Evolutionary conservation across 2,113 vertebrate species (phyloP).

Genomic region (Notothenia coriiceps): DNA sequence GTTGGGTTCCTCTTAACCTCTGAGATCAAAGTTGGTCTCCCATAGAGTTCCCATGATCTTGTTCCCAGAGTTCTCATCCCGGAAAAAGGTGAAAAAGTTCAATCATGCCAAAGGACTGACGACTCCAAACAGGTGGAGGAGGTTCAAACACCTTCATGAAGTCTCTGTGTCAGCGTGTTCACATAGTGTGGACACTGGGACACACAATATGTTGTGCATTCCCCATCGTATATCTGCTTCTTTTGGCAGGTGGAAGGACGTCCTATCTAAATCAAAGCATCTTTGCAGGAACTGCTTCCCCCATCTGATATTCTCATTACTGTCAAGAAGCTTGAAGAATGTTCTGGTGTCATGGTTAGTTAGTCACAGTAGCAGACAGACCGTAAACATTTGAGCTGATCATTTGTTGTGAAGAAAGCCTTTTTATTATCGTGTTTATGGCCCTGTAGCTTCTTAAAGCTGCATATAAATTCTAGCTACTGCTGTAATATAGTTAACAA

Average conservation of each 20-base stretch:
- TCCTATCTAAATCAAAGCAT: conserved; percentile 65
- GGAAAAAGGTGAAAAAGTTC: conserved; percentile 39
- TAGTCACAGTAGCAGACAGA: conserved; percentile 52
- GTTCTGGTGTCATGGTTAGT: conserved; percentile 46
- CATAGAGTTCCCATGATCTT: conserved; percentile 52
- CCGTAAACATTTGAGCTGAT: neutral
- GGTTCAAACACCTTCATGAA: conserved; percentile 30
- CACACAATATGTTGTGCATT: conserved; percentile 1
- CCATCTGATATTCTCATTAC: conserved; percentile 69
- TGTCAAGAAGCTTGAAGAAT: conserved; percentile 29
- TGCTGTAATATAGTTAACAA: neutral
- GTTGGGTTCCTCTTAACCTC: conserved; percentile 28
- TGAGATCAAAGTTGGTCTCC: too few relatives aligned
- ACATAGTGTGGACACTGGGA: neutral
- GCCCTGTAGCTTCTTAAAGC: neutral
- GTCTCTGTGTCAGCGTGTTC: conserved; percentile 10
- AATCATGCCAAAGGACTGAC: conserved; percentile 38
- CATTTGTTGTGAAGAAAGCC: neutral
- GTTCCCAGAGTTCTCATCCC: conserved; percentile 17
- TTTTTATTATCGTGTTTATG: neutral
- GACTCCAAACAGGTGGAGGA: conserved; percentile 55
- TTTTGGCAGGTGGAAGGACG: conserved; percentile 33
- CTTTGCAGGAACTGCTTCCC: conserved; percentile 37
- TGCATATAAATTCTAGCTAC: neutral
- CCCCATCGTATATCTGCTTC: conserved; percentile 39